phyloP scores from a whole-genome alignment of 2,888 invertebrate genomes.

The Nomada fucata region DNA sequence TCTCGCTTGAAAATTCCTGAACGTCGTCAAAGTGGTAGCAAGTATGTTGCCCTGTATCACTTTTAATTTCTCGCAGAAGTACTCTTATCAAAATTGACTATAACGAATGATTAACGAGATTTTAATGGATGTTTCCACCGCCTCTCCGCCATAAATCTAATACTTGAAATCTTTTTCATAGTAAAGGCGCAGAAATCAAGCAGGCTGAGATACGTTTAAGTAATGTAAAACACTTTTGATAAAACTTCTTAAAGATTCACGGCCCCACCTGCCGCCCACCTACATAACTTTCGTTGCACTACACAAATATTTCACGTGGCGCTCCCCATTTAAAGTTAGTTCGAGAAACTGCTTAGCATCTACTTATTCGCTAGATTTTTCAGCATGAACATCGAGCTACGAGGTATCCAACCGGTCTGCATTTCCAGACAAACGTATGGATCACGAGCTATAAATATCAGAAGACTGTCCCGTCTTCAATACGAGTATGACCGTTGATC shows the following conservation, averaged over 20 bases:
- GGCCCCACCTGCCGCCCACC: background rate
- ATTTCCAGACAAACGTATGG: slow-evolving; percentile 60
- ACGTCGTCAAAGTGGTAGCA: background rate
- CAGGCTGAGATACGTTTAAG: slow-evolving; percentile 34
- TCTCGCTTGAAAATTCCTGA: background rate
- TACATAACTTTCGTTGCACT: slow-evolving; percentile 58
- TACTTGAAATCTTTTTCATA: background rate
- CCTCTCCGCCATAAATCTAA: no score
- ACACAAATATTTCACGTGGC: slow-evolving; percentile 56
- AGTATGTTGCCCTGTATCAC: no score
- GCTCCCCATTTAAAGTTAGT: slow-evolving; percentile 61
- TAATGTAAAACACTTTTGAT: slow-evolving; percentile 59
- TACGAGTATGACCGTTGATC: slow-evolving; percentile 73
- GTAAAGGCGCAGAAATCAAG: slow-evolving; percentile 24
- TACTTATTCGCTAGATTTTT: slow-evolving; percentile 70
- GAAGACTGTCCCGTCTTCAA: slow-evolving; percentile 67
- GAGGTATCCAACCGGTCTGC: slow-evolving; percentile 42
- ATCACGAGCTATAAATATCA: slow-evolving; percentile 73
- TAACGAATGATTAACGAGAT: slow-evolving; percentile 12
- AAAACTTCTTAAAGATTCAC: slow-evolving; percentile 51
- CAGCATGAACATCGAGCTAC: slow-evolving; percentile 51
- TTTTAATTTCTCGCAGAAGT: background rate
- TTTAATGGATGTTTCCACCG: background rate
- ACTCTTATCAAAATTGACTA: background rate
- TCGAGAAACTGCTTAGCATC: slow-evolving; percentile 70